Evolutionary conservation across 2,113 vertebrate species (phyloP), one percentile per base, ranked within the genome.

Genomic region (Smithornis capensis): DNA sequence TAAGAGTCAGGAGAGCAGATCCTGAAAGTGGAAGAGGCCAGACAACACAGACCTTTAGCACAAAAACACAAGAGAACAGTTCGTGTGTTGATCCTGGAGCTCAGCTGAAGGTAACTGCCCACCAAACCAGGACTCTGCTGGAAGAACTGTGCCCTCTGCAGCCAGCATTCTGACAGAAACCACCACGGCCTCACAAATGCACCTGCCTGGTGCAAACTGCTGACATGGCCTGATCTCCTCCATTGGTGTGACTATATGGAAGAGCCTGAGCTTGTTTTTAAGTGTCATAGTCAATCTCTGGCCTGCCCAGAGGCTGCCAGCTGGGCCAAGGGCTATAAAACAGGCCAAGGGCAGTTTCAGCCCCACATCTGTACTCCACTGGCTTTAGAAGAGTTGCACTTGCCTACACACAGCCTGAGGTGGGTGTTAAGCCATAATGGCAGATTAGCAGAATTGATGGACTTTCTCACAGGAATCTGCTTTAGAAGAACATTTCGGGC

Each of bases 381-480:
- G 19, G 57, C 49, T 84, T 47, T 53, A 33, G 23, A 64, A 63
- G 67, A 53, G 21, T 13, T 23, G 19, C n/a, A 19, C 16, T 68
- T 78, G 27, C 17, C 68, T 33, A 56, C 33, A 37, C 12, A 0
- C 0, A 7, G 35, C 31, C 47, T 23, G 42, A 75, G 19, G 56
- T 2, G 33, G 14, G n/a, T 40, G 38, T 55, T 8, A 10, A 55
- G 29, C 37, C 5, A 0, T 37, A 64, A 69, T 1, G 38, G 24
- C 21, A 37, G 8, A 6, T 53, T 50, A 63, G 49, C 29, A 1
- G 3, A 27, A 38, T 1, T 17, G 9, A 40, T 29, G 53, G 19
- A 29, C 18, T 38, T 80, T 57, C 67, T 71, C 33, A 33, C 3
- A 63, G 22, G 8, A 47, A 40, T 35, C 3, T 1, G 13, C 18